Conservation (phyloP, 2,797 vertebrate species). For the Pogoniulus pusillus region DNA sequence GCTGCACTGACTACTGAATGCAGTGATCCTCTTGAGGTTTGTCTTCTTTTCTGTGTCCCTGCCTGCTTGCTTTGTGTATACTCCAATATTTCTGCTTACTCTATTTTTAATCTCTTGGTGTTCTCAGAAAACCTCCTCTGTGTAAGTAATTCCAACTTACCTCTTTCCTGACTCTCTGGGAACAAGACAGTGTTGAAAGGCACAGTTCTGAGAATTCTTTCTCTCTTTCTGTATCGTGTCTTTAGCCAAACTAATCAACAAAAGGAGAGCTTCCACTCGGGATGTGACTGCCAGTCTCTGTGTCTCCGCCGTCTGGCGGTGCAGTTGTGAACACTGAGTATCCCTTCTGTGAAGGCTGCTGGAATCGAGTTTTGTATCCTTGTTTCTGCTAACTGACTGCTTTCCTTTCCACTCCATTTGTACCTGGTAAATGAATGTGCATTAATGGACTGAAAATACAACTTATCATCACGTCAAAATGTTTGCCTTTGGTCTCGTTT, state of each 20-base stretch:
- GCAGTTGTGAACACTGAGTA: conserved; percentile 37
- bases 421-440: conserved; percentile 55
- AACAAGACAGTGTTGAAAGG: not conserved
- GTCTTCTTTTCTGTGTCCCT: not conserved
- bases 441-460: conserved; percentile 66
- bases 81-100: conserved; percentile 4
- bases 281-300: not conserved
- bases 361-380: conserved; percentile 38
- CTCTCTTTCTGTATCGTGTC: not conserved
- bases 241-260: not conserved
- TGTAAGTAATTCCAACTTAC: conserved; percentile 5
- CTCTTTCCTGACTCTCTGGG: not conserved
- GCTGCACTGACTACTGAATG: not conserved
- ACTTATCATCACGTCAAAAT: not conserved
- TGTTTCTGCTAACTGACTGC: not conserved
- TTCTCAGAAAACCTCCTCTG: not conserved
- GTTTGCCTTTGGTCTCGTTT: not conserved
- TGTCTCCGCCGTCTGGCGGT: not conserved
- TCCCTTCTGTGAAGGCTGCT: conserved; percentile 72
- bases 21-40: not conserved
- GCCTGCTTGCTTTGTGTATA: conserved; percentile 3
- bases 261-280: conserved; percentile 17
- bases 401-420: conserved; percentile 12
- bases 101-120: not conserved
- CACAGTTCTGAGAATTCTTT: not conserved